Base-by-base conservation (phyloP, 2,888 invertebrate species). In the Acanthosepion esculentum region DNA sequence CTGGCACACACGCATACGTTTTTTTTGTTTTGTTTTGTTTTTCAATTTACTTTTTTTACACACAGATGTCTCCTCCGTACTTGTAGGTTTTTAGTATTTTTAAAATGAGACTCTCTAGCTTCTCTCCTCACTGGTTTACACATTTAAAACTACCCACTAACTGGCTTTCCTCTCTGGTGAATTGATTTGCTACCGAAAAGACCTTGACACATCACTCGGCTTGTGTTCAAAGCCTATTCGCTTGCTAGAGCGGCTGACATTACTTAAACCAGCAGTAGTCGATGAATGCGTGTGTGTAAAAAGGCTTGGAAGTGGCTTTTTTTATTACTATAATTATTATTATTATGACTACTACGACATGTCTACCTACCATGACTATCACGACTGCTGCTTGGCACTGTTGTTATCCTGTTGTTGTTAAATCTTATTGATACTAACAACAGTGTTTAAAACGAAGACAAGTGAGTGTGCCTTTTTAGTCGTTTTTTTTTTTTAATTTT, bases 311-410 rank as follows among this genome's bases (percentile, higher is more conserved):
- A 10, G 41, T 59, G 29, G n/a, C 41, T n/a, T 48, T 48, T 15
- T 10, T 78, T 50, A 92, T 18, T 41, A 92, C 41, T 92, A 92
- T 15, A 48, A 18, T n/a, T 48, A 93, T 53, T 93, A 93, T n/a
- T 93, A 93, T n/a, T 41, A 93, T 15, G 26, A 93, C 41, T 93
- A 93, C 93, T 93, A 93, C 93, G 10, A 93, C 15, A 50, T 50
- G 48, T 33, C 48, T 50, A 50, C 26, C 92, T 92, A 92, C 12
- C 29, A 92, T n/a, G 20, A 93, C 93, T 93, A 93, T 48, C 53
- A 53, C 41, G 48, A n/a, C 48, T 33, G 33, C 53, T 93, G 48
- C 53, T 15, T n/a, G 53, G 53, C 48, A 48, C 4, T 93, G 6
- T 93, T 18, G 18, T 48, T 92, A 6, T 53, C n/a, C n/a, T 78